Evolutionary conservation across 2,113 vertebrate species (phyloP), one percentile per base, ranked within the genome.

Genomic region (Tragelaphus buxtoni): DNA sequence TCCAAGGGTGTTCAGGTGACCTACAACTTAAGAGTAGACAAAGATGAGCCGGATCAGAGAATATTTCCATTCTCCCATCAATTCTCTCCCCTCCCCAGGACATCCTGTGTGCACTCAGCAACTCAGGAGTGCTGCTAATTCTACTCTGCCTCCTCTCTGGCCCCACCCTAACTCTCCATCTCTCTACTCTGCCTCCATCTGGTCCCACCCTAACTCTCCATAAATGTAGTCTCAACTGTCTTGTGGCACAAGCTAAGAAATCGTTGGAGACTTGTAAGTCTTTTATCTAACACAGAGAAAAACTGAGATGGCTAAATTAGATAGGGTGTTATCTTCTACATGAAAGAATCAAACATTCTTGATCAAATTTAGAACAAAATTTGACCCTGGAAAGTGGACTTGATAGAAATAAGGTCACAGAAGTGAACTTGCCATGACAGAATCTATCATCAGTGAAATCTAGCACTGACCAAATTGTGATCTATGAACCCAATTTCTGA

Each of bases 361-460:
- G 20, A 63, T 18, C 42, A 86, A 56, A 89, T 63, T 91, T 14
- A 51, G 58, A 69, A 69, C 28, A 35, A 74, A 95, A 94, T 39
- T 39, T 81, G 65, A 53, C n/a, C 76, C 51, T 49, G 63, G 88
- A 77, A 90, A 91, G 51, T 12, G 8, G 87, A 83, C 22, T 18
- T 74, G 26, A 32, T 90, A 76, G 58, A 88, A 80, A 81, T 51
- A 55, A 89, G 81, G 4, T 76, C 92, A 92, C 81, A 69, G 28
- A 61, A 84, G 17, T 80, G 84, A 89, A 69, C 9, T 51, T 0
- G 0, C 17, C 4, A 1, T 0, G 17, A 80, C 42, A 92, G 88
- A 65, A 56, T 35, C 74, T 35, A 51, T 88, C 94, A n/a, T 22
- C 30, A 11, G 82, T 6, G 77, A 89, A 76, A 82, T 74, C 1